Evolutionary conservation across 2,797 vertebrate genomes (phyloP), one percentile per base, ranked within the genome.

Genomic region (Semotilus atromaculatus): DNA sequence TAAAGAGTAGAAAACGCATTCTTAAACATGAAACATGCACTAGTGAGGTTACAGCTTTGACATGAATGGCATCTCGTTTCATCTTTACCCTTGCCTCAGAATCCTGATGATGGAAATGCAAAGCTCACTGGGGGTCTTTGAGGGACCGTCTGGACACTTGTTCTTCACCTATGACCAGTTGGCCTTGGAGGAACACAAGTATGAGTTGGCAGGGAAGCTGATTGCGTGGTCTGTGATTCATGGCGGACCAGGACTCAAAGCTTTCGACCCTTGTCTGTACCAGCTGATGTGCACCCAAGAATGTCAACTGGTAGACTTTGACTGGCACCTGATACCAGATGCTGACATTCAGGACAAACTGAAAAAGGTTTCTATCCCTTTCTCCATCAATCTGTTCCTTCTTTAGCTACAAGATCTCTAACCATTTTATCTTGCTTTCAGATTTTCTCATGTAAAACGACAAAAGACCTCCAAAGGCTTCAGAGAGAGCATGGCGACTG

Each of bases 171-270:
- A 88, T 11, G 90, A 95, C 88, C 91, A 93, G 64, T 81, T 82
- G 26, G 92, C 94, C 62, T 89, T 94, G 11, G 89, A 94, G 4
- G 85, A 92, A 38, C 67, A 82, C 83, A 92, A 88, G 81, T 95
- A 95, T 85, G 92, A 92, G 21, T 86, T 93, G 82, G 93, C 94
- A 0, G 94, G 93, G 0, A 88, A 93, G 88, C 88, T 95, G 60
- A 91, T 93, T 86, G 94, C 93, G 71, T 95, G 94, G 94, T 94
- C 93, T 0, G 58, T 95, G 76, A 80, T 87, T 90, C 94, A 94
- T 0, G 92, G 93, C 0, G 93, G 94, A 16, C 93, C 91, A 23
- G 94, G 94, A 45, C 90, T 92, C 6, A 83, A 87, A 11, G 93
- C 89, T 88, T 87, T 95, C 10, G 93, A 95, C 71, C 90, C 92